phyloP scores from a whole-genome alignment of 30 jellyfish, hydroid and myxozoan species.

The Morbakka virulenta region DNA sequence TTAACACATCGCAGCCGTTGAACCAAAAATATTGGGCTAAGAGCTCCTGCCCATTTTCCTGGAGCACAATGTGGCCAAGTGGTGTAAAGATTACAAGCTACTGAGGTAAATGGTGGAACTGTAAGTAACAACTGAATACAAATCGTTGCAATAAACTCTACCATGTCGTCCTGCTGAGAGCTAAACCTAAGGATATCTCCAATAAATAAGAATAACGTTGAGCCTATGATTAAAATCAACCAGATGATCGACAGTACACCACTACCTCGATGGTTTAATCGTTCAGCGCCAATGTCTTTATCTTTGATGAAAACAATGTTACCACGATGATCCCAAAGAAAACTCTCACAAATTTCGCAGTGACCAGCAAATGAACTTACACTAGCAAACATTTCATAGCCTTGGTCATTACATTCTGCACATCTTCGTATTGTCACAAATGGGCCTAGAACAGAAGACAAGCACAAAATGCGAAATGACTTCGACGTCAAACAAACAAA shows the following conservation, averaged over 20 bases:
- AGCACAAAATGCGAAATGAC: too few species aligned
- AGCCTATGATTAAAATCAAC: constrained; percentile 59
- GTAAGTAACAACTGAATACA: constrained; percentile 77
- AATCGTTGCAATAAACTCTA: constrained; percentile 72
- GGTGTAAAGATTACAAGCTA: constrained; percentile 58
- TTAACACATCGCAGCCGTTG: constrained; percentile 95
- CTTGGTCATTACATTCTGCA: constrained; percentile 79
- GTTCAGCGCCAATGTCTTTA: constrained; percentile 86
- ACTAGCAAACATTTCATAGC: constrained; percentile 85
- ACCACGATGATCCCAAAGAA: constrained; percentile 97
- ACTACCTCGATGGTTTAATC: constrained; percentile 89
- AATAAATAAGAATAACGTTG: constrained; percentile 42
- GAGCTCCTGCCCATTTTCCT: constrained; percentile 94
- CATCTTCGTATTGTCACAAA: constrained; percentile 96
- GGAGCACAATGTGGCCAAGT: constrained; percentile 93
- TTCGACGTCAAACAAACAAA: too few species aligned
- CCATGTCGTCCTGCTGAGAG: constrained; percentile 72
- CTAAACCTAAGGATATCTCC: constrained; percentile 63
- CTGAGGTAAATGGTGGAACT: constrained; percentile 72
- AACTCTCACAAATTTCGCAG: constrained; percentile 96
- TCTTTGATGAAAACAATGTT: constrained; percentile 65
- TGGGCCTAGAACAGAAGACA: constrained; percentile 74
- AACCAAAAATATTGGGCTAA: constrained; percentile 84
- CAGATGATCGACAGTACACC: constrained; percentile 60
- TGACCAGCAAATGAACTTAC: constrained; percentile 78